Conservation (phyloP, 2,797 vertebrate species). For the Apogon hyalosoma region DNA sequence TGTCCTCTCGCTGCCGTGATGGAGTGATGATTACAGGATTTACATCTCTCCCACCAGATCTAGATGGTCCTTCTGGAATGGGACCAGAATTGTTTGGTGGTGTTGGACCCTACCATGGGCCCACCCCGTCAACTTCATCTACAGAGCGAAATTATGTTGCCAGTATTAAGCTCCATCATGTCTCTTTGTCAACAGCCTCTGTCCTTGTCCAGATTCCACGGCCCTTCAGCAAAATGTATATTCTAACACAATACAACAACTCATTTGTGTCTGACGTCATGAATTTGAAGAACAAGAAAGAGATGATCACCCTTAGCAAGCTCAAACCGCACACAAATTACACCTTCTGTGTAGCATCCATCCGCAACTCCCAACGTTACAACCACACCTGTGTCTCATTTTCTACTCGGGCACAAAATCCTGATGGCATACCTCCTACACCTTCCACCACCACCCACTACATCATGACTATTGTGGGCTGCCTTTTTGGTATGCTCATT, state of each 20-base stretch:
- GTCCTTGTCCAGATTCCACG: slow-evolving; percentile 94
- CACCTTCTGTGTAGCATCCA: slow-evolving; percentile 96
- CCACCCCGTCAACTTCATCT: slow-evolving; percentile 88
- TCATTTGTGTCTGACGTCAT: slow-evolving; percentile 95
- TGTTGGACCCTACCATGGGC: slow-evolving; percentile 85
- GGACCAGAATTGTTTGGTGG: slow-evolving; percentile 85
- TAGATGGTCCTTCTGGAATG: slow-evolving; percentile 91
- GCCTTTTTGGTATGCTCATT: slow-evolving; percentile 98
- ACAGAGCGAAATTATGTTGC: slow-evolving; percentile 89
- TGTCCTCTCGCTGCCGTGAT: slow-evolving; percentile 92
- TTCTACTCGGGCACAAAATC: slow-evolving; percentile 88
- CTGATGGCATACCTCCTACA: slow-evolving; percentile 87
- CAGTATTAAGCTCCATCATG: slow-evolving; percentile 92
- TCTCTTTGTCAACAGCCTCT: slow-evolving; percentile 92
- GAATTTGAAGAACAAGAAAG: slow-evolving; percentile 94
- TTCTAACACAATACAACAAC: slow-evolving; percentile 96
- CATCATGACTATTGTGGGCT: slow-evolving; percentile 98
- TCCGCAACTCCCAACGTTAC: slow-evolving; percentile 94
- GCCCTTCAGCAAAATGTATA: slow-evolving; percentile 99
- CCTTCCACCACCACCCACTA: slow-evolving; percentile 98
- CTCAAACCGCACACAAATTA: slow-evolving; percentile 94
- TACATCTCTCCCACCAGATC: slow-evolving; percentile 89
- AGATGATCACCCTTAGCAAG: slow-evolving; percentile 94
- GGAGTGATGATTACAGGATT: slow-evolving; percentile 92
- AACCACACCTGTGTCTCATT: slow-evolving; percentile 97